phyloP scores from a whole-genome alignment of 2,888 invertebrate species.

The Julus scanicus region DNA sequence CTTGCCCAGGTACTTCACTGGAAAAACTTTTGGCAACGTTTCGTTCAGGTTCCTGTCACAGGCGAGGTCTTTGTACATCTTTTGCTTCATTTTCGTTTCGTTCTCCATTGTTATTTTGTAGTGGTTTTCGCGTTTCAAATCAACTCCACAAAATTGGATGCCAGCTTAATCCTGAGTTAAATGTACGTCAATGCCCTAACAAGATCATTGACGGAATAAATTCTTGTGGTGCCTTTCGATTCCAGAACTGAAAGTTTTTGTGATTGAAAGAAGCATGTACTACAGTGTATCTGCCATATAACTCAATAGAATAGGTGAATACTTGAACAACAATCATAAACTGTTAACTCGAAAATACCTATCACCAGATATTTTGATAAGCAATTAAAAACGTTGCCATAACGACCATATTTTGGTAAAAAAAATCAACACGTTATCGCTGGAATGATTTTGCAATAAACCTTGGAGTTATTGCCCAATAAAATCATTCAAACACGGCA shows the following conservation, averaged over 20 bases:
- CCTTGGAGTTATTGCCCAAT: conserved; percentile 26
- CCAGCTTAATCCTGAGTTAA: not conserved
- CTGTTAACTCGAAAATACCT: conserved; percentile 6
- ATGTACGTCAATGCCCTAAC: not conserved
- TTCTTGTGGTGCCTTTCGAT: not conserved
- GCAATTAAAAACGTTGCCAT: not conserved
- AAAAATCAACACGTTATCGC: conserved; percentile 31
- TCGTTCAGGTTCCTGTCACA: conserved; percentile 26
- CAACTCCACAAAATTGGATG: not conserved
- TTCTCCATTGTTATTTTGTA: not conserved
- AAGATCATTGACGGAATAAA: not conserved
- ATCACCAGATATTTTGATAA: not conserved
- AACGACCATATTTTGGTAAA: not conserved
- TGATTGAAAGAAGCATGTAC: not conserved
- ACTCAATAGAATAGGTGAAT: not conserved
- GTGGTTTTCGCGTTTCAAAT: not conserved
- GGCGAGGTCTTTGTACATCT: conserved; percentile 20
- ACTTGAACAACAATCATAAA: not conserved
- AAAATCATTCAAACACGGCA: not conserved
- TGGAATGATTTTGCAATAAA: not conserved
- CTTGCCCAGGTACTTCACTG: conserved; percentile 81
- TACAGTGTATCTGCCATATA: not conserved
- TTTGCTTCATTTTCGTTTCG: conserved; percentile 25
- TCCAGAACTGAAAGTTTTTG: not conserved
- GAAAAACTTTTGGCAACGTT: conserved; percentile 41